Evolutionary conservation across 2,888 invertebrate species (phyloP).

Genomic region (Yponomeuta cagnagella): DNA sequence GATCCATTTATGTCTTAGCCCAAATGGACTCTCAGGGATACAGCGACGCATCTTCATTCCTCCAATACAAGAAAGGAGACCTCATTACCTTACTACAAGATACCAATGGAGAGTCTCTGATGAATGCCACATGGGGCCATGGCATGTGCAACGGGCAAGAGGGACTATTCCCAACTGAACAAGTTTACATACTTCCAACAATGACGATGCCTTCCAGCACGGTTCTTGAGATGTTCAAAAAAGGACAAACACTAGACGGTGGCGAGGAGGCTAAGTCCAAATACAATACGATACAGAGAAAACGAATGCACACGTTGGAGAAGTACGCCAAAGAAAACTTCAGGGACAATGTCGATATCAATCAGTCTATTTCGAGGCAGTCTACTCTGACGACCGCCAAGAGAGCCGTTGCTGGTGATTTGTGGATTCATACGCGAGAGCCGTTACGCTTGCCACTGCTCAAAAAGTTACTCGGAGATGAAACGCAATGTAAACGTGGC

Average conservation of each 20-base stretch:
- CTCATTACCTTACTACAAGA: constrained; percentile 86
- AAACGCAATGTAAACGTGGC: constrained; percentile 82
- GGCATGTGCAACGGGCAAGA: constrained; percentile 81
- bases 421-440: constrained; percentile 89
- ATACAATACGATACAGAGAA: constrained; percentile 76
- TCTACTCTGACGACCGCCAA: constrained; percentile 80
- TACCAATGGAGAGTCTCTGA: constrained; percentile 83
- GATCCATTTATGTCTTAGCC: constrained; percentile 90
- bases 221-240: constrained; percentile 79
- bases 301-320: constrained; percentile 87
- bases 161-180: constrained; percentile 91
- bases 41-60: constrained; percentile 73
- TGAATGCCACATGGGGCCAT: constrained; percentile 82
- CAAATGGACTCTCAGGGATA: constrained; percentile 75
- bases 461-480: constrained; percentile 82
- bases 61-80: constrained; percentile 83
- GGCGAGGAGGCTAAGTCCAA: constrained; percentile 57
- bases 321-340: constrained; percentile 91
- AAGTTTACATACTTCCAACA: constrained; percentile 90
- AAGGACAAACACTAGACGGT: constrained; percentile 63
- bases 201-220: constrained; percentile 82
- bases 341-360: constrained; percentile 67
- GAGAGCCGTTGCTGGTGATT: constrained; percentile 79
- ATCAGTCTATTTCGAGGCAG: constrained; percentile 76
- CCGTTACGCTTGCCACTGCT: constrained; percentile 89